These are phyloP conservation scores for Octodon degus DNA, from an alignment of 2,113 vertebrate genomes.

Conservation along the genomic window DNA sequence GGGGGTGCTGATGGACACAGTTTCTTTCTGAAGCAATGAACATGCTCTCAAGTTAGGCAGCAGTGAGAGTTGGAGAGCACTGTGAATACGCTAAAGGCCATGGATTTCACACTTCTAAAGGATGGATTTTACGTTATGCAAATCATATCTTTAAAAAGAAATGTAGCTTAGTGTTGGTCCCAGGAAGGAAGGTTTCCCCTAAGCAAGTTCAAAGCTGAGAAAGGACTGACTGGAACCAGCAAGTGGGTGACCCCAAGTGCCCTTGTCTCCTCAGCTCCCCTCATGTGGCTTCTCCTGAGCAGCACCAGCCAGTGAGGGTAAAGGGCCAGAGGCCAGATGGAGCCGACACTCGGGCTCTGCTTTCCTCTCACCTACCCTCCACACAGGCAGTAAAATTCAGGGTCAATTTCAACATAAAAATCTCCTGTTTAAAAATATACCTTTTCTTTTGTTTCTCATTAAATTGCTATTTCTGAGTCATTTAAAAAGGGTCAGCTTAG, in stretches of 20 bases:
- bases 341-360: background rate
- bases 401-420: slow-evolving; percentile 49
- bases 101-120: background rate
- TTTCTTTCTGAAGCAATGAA: background rate
- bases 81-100: background rate
- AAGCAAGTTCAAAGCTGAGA: background rate
- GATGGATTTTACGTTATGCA: background rate
- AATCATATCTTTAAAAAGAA: background rate
- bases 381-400: background rate
- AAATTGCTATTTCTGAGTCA: slow-evolving; percentile 66
- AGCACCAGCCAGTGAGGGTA: background rate
- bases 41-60: too few species aligned
- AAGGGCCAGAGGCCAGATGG: background rate
- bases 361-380: background rate
- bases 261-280: background rate
- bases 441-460: slow-evolving; percentile 65
- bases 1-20: background rate
- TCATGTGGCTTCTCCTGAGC: background rate
- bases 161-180: background rate
- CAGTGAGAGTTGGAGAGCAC: background rate
- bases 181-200: background rate
- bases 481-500: slow-evolving; percentile 63
- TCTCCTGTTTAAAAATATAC: background rate
- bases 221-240: background rate
- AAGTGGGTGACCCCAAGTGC: background rate